Conservation (phyloP, 2,113 vertebrate genomes). For the Perca fluviatilis region DNA sequence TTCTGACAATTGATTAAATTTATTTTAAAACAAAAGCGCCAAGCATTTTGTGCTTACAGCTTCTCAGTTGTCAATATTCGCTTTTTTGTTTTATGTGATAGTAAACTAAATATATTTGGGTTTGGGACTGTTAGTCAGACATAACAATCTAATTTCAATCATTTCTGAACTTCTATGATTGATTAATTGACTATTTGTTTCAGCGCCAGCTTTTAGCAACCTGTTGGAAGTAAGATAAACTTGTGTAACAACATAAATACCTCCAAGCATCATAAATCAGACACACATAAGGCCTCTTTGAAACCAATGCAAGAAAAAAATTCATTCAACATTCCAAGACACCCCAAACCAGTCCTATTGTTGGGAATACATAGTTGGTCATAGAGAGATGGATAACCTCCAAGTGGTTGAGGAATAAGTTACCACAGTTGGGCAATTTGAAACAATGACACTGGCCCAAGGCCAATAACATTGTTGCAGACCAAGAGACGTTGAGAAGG, state of each 20-base stretch:
- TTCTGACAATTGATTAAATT: neutral
- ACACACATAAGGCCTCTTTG: neutral
- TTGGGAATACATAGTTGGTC: conserved; percentile 18
- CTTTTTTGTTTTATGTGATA: neutral
- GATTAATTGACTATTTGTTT: neutral
- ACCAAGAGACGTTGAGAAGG: neutral
- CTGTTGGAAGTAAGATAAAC: neutral
- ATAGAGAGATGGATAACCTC: conserved; percentile 13
- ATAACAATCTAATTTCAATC: too few relatives aligned
- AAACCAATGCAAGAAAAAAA: neutral
- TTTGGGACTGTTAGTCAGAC: too few relatives aligned
- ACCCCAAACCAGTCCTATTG: conserved; percentile 6
- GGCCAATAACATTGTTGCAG: conserved; percentile 34
- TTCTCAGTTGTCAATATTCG: neutral
- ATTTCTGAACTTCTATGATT: neutral
- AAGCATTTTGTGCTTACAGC: neutral
- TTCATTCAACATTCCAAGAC: neutral
- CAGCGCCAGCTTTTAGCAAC: neutral
- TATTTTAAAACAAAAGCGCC: neutral
- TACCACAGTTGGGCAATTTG: conserved; percentile 17
- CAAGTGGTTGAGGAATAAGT: neutral
- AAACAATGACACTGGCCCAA: conserved; percentile 17
- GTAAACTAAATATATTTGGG: neutral
- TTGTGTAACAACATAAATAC: neutral
- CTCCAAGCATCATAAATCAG: neutral